These are phyloP conservation scores for Limnephilus marmoratus DNA, from an alignment of 2,888 invertebrate species.

Conservation along the genomic window DNA sequence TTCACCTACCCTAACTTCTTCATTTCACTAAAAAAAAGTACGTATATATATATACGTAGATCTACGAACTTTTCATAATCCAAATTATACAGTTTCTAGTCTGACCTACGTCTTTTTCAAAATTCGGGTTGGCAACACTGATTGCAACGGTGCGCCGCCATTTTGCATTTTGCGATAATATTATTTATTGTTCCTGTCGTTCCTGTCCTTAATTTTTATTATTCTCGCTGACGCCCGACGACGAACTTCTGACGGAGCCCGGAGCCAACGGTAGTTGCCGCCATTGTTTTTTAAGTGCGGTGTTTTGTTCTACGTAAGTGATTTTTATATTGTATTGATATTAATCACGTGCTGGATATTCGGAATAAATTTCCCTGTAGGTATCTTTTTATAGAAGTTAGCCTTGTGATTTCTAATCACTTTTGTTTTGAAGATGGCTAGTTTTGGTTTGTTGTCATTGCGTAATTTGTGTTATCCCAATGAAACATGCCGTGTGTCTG, in stretches of 20 bases:
- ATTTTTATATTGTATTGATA: neutral
- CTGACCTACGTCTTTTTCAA: too few species aligned
- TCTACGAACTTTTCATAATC: too few species aligned
- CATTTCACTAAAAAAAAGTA: too few species aligned
- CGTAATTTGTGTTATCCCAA: neutral
- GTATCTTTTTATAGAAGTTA: neutral
- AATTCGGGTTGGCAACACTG: too few species aligned
- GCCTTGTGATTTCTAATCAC: neutral
- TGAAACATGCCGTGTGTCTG: neutral
- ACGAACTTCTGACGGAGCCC: neutral
- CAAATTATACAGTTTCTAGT: too few species aligned
- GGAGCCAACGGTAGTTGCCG: neutral
- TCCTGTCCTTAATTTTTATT: neutral
- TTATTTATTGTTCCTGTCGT: neutral
- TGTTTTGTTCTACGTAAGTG: neutral
- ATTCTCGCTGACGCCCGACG: neutral
- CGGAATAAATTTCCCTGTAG: neutral
- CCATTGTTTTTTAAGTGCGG: neutral
- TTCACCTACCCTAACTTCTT: too few species aligned
- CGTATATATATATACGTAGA: too few species aligned
- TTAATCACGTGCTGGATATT: neutral
- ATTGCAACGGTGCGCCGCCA: too few species aligned
- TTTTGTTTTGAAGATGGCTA: neutral
- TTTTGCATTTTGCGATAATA: too few species aligned
- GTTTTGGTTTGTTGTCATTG: neutral